Evolutionary conservation across 2,888 invertebrate genomes (phyloP), one percentile per base, ranked within the genome.

Genomic region (Xestia rhomboidea): DNA sequence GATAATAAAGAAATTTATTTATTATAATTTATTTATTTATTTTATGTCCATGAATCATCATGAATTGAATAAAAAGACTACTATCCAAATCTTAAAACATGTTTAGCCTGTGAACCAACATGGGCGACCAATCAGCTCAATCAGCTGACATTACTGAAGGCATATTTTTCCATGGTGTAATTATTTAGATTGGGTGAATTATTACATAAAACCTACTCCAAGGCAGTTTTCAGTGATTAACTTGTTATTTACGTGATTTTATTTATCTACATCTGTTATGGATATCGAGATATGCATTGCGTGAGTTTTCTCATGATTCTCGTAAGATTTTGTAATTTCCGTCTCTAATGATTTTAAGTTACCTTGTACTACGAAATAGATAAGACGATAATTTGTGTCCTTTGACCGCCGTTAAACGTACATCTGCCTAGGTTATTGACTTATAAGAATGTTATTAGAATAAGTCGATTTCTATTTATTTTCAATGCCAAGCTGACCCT

Each of bases 121-220:
- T 93, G 92, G 92, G 87, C 86, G 92, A 88, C 92, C 92, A 93
- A 96, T 96, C 96, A 96, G 96, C 96, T 96, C 92, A 93, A 96
- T 96, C 96, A 96, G 96, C 96, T 96, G 96, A 96, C 95, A 94
- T 92, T 87, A 90, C 87, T 89, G 91, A 93, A 93, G 89, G 91
- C 90, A 90, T 93, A 95, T 93, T 94, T 94, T 95, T 95, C 93
- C 94, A 93, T 94, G 92, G 91, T 93, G 91, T 92, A 93, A 93
- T 92, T 91, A 85, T 84, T 87, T 87, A 91, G 93, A 93, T 92
- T 93, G 89, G 89, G 89, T 90, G 92, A 95, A 95, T 94, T 95
- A 95, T 96, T 96, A 95, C 95, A 96, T 96, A 95, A 96, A 96
- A 94, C 92, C 74, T 92, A 83, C 82, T 81, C 77, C 68, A 78